Evolutionary conservation across 1,140 invertebrate species (phyloP).

Genomic region (Drosophila teissieri): DNA sequence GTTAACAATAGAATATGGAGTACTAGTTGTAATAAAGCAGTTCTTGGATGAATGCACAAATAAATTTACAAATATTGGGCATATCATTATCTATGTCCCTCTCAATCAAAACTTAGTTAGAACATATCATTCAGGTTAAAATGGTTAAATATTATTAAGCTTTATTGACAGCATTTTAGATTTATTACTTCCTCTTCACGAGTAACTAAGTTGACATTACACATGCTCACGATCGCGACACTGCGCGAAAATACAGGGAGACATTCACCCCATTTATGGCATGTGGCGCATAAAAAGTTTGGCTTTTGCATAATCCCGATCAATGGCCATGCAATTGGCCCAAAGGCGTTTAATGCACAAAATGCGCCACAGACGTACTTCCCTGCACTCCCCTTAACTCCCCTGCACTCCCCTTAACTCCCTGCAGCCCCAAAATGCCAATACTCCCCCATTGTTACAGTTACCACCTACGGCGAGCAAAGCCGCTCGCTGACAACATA

Average conservation of each 20-base stretch:
- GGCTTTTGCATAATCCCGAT: conserved; percentile 43
- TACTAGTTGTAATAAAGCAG: neutral
- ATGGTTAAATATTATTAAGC: too few species aligned
- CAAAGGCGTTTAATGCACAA: conserved; percentile 68
- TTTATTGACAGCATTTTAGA: neutral
- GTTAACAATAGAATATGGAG: neutral
- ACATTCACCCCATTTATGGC: conserved; percentile 31
- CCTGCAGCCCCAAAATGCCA: neutral
- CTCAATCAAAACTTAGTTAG: too few species aligned
- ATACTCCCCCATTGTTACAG: conserved; percentile 11
- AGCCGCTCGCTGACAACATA: conserved; percentile 66
- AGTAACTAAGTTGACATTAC: neutral
- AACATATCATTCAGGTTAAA: too few species aligned
- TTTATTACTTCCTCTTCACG: neutral
- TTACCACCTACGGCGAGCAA: conserved; percentile 53
- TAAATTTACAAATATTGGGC: too few species aligned
- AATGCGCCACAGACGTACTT: conserved; percentile 42
- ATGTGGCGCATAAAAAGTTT: conserved; percentile 55
- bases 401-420: neutral
- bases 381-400: neutral
- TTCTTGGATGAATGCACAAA: too few species aligned
- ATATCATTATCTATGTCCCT: too few species aligned
- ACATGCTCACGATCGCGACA: conserved; percentile 4
- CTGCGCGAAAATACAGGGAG: conserved; percentile 17
- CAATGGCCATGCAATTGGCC: conserved; percentile 55